Evolutionary conservation across 2,888 invertebrate genomes (phyloP).

Genomic region (Barypeithes pellucidus): DNA sequence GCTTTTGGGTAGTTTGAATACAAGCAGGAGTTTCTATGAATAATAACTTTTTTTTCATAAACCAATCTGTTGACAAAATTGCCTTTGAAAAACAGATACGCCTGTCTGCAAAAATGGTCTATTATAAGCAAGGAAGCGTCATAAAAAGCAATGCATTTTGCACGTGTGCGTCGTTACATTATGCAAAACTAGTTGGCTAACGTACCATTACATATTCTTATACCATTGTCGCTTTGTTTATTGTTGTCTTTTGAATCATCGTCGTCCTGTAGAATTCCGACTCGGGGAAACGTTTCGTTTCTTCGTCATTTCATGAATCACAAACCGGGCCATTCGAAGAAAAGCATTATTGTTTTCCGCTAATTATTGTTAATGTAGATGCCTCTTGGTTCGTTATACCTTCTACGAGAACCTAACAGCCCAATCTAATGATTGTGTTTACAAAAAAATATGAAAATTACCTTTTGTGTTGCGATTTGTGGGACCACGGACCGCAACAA

Average conservation of each 20-base stretch:
- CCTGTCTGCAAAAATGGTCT: no score
- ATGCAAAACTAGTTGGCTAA: conserved; percentile 2
- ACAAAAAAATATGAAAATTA: background rate
- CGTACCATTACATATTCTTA: conserved; percentile 4
- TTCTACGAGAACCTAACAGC: background rate
- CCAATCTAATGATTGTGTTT: background rate
- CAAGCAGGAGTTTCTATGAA: no score
- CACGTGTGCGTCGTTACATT: conserved; percentile 8
- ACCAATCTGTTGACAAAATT: no score
- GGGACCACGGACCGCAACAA: no score
- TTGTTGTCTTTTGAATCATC: conserved; percentile 43
- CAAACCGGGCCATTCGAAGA: conserved; percentile 24
- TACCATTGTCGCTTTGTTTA: conserved; percentile 42
- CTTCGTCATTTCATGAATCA: conserved; percentile 36
- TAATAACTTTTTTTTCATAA: no score
- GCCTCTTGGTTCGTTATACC: conserved; percentile 32
- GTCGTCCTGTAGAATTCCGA: conserved; percentile 4
- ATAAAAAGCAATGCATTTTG: background rate
- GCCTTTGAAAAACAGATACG: no score
- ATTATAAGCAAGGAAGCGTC: no score
- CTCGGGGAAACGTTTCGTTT: conserved; percentile 21
- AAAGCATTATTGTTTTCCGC: conserved; percentile 39
- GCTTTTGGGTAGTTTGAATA: no score
- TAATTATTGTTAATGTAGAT: conserved; percentile 31
- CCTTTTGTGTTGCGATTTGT: background rate